Evolutionary conservation across 1,140 invertebrate species (phyloP), one percentile per base, ranked within the genome.

Genomic region (Drosophila pruinosa): DNA sequence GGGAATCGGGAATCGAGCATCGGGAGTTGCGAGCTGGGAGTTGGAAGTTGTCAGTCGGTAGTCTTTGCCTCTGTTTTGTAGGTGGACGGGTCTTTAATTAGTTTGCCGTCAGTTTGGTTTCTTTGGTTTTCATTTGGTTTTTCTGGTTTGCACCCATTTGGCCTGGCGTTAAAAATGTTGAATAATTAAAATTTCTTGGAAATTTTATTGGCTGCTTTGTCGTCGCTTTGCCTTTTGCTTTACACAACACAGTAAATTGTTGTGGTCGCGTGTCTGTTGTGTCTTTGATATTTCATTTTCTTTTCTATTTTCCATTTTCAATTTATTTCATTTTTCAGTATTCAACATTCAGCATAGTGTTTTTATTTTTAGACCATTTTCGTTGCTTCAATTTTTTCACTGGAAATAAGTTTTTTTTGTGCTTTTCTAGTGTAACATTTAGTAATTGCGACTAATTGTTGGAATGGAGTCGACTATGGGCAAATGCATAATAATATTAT

Each of bases 31-130:
- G 24, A 63, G 26, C 24, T 15, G 48, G 19, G 22, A 5, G 48
- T 36, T 17, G 14, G 28, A 14, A 61, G 39, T 15, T 7, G 58
- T 28, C 10, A 47, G 52, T 28, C 36, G n/a, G n/a, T 43, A 7
- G 12, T n/a, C n/a, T n/a, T 7, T 47, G 43, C n/a, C 15, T 54
- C 15, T n/a, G 14, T 64, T 58, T 89, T 76, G 82, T 88, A 88
- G 82, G 82, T 89, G 82, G 82, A 88, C 79, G 83, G 21, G 47
- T 83, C 78, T 89, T 88, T 88, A 88, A 88, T 88, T 88, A 88
- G 82, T 89, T 88, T 56, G 64, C 56, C 59, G 71, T 58, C 17
- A 56, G 50, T 53, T 43, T 59, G 43, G 43, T 47, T 41, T 68
- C 22, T 26, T 52, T 61, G 47, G 26, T 28, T 31, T 47, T 47